Evolutionary conservation across 2,888 invertebrate genomes (phyloP).

Genomic region (Eristalis intricaria): DNA sequence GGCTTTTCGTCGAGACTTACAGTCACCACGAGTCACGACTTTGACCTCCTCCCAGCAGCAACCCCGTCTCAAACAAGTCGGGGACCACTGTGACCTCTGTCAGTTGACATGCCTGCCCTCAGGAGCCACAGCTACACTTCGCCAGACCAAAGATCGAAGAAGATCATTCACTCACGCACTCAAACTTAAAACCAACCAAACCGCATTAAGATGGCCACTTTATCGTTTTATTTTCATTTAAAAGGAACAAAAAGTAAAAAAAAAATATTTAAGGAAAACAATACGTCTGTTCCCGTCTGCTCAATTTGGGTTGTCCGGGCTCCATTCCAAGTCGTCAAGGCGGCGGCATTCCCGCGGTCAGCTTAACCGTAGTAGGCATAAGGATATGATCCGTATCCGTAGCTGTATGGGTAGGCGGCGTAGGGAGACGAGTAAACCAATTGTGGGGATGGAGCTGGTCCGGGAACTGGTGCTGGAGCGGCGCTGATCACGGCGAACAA

Average conservation of each 20-base stretch:
- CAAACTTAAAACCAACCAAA: no score
- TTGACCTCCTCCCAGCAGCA: no score
- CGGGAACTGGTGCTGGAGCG: slow-evolving; percentile 73
- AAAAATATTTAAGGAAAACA: slow-evolving; percentile 4
- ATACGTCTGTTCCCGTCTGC: not conserved
- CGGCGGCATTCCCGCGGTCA: slow-evolving; percentile 20
- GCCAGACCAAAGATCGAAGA: no score
- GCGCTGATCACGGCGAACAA: slow-evolving; percentile 73
- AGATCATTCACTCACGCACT: no score
- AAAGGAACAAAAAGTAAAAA: slow-evolving; percentile 26
- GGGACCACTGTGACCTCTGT: no score
- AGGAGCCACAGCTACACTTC: no score
- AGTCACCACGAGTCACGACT: no score
- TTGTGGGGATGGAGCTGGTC: slow-evolving; percentile 75
- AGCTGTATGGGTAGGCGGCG: slow-evolving; percentile 56
- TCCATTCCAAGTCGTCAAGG: slow-evolving; percentile 6
- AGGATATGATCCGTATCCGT: slow-evolving; percentile 73
- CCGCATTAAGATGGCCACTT: not conserved
- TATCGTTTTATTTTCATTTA: slow-evolving; percentile 21
- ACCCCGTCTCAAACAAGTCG: no score
- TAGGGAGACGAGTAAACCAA: slow-evolving; percentile 73
- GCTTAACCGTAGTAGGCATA: slow-evolving; percentile 75
- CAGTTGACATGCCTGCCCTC: no score
- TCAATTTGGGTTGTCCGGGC: slow-evolving; percentile 8
- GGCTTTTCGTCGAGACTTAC: no score